Base-by-base conservation (phyloP, 2,888 invertebrate genomes). In the Myathropa florea region DNA sequence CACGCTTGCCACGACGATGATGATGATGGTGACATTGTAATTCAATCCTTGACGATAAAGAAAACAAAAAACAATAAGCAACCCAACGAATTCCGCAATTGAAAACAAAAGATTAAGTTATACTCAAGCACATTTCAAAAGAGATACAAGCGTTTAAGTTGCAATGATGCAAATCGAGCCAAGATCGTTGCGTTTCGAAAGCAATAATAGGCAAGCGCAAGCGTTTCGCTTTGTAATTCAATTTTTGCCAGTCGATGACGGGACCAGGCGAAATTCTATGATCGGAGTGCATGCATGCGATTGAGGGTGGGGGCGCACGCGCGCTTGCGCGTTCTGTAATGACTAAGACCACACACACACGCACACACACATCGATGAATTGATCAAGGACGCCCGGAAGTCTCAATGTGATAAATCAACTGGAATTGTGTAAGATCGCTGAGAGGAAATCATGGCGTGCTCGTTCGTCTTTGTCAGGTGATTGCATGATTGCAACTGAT, bases 321-420 rank as follows among this genome's bases (percentile, higher is more conserved):
- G 46, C 46, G 46, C 46, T 18, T 46, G 46, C 46, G 46, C 46
- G n/a, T 4, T 46, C 46, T 46, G 46, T 46, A 46, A 46, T 46
- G 46, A 46, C 46, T 46, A 46, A 46, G 18, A 18, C 46, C 18
- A 46, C 18, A 7, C 46, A 7, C 59, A 36, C 63, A 18, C 61
- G 28, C 55, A 46, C 71, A 72, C 7, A 18, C 46, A 18, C 46
- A 7, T 4, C 46, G 14, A 53, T 28, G 61, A 63, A 63, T 63
- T 53, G 80, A 80, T 80, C 80, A 80, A 80, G 80, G 80, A 80
- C 80, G 72, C 80, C 80, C 80, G 80, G 80, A 80, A 80, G 80
- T 80, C 61, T 73, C 55, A 28, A 72, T 60, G 60, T 72, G 80
- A 80, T 80, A 72, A 80, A 80, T 80, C 80, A 80, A 67, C 72